Evolutionary conservation across 2,113 vertebrate species (phyloP), one percentile per base, ranked within the genome.

Genomic region (Tiliqua scincoides): DNA sequence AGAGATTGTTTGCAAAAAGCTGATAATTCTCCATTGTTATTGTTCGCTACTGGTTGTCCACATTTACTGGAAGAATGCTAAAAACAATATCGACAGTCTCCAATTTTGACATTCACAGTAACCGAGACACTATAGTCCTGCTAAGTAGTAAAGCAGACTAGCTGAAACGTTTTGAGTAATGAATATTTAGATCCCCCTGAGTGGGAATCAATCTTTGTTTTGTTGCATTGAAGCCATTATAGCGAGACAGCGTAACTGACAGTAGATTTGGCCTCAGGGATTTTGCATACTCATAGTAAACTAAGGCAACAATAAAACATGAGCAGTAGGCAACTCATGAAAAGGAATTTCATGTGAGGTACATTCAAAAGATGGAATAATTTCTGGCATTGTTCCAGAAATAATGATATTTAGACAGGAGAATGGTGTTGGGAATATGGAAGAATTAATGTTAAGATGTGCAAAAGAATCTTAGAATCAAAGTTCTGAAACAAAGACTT

Each of bases 381-480:
- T 91, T 48, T 93, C 65, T 81, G 85, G 78, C n/a, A 23, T 59
- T 73, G 8, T 76, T 79, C 87, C 75, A 61, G 10, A 68, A 85
- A 81, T 79, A 30, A 37, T 80, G 52, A 32, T 79, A 21, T 90
- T 88, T 73, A 63, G 62, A 87, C 83, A 91, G 90, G 82, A 27
- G 88, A 82, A 72, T 84, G 76, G 65, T 84, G 63, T 32, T 75
- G 88, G 52, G 5, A 30, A 18, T 27, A 74, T 73, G 27, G 25
- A 86, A 85, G 68, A 93, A 91, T 89, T 59, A 83, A 83, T 63
- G 18, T 94, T 91, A 88, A 95, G 73, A 62, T 91, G 82, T 90
- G 70, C 67, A 83, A 91, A 91, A 84, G 37, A 90, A 87, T 85
- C 72, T 83, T 83, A 37, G 79, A 93, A 67, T 83, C 87, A 87